Conservation (phyloP, 2,113 vertebrate genomes). For the Cebidichthys violaceus region DNA sequence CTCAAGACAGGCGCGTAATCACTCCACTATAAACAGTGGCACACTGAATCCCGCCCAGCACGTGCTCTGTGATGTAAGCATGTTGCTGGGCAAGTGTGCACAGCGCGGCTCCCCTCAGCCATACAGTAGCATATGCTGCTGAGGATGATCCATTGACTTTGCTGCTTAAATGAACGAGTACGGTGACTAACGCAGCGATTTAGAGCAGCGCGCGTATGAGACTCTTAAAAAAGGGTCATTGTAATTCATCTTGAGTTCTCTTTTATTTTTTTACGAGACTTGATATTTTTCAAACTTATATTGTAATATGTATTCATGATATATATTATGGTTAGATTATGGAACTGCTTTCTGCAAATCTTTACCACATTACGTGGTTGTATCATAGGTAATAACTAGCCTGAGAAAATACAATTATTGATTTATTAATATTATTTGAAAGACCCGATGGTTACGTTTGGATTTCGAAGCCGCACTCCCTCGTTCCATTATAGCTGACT, state of each 20-base stretch:
- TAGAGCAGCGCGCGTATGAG: constrained; percentile 60
- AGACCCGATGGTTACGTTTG: constrained; percentile 23
- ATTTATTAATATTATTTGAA: constrained; percentile 39
- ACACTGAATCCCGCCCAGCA: constrained; percentile 78
- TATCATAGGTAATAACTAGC: not conserved
- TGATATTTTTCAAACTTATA: not conserved
- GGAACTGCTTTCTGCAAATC: not conserved
- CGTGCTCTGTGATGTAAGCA: constrained; percentile 83
- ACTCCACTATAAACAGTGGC: constrained; percentile 79
- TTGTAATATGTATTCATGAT: not conserved
- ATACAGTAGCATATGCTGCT: constrained; percentile 77
- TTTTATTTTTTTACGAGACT: constrained; percentile 5
- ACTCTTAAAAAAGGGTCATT: constrained; percentile 13
- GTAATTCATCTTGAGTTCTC: not conserved
- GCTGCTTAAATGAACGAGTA: constrained; percentile 65
- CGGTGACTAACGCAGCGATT: constrained; percentile 52
- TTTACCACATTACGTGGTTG: not conserved
- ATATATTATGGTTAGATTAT: not conserved
- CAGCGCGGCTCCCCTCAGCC: constrained; percentile 70
- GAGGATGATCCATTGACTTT: constrained; percentile 72
- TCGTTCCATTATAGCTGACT: constrained; percentile 12
- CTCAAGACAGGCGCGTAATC: constrained; percentile 74
- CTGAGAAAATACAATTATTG: constrained; percentile 19
- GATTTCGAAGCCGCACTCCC: constrained; percentile 27
- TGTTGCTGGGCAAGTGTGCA: constrained; percentile 84